Base-by-base conservation (phyloP, 2,888 invertebrate genomes). In the Dascillus cervinus region DNA sequence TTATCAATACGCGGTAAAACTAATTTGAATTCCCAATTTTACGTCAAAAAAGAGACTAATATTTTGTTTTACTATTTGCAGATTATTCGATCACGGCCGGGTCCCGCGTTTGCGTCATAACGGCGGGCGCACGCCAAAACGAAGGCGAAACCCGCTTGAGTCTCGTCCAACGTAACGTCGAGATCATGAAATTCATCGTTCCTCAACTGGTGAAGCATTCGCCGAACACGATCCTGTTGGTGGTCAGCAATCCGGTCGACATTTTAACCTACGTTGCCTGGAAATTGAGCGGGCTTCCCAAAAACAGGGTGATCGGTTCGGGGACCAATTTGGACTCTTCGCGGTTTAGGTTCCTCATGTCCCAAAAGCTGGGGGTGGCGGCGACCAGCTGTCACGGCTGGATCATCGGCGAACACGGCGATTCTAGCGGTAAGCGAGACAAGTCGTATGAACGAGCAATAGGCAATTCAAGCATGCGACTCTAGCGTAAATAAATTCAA, bases 321-420 rank as follows among this genome's bases (percentile, higher is more conserved):
- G 94, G 94, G 4, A 92, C 92, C 22, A 92, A 92, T 66, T 72
- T 95, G 51, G 94, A 94, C 65, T 89, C 92, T 0, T 87, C 90
- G 0, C 71, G 94, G 40, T 91, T 95, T 69, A 77, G 91, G 15
- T 92, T 89, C 66, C 68, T 91, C 34, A 71, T 94, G 49, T 86
- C 89, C 0, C 83, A 91, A 60, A 79, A 75, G 49, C 69, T 94
- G 30, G 76, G 78, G 37, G 77, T 92, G 22, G 85, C 90, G 0
- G 77, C 91, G 4, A 78, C 81, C n/a, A 88, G 85, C 43, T 83
- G 85, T 54, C 90, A 94, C 58, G 92, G 88, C 0, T 94, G 87
- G 77, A 86, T 94, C 52, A 88, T 94, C 54, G 94, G 92, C 15
- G 94, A 94, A 58, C 94, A 94, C 53, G 94, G 94, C 1, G 92